A percentile compares a stretch with the other conserved stretches of the same genome.
These are phyloP conservation scores for Crambe crambe DNA, from an alignment of 37 sponge, comb jelly and placozoan genomes.

Conservation along the genomic window DNA sequence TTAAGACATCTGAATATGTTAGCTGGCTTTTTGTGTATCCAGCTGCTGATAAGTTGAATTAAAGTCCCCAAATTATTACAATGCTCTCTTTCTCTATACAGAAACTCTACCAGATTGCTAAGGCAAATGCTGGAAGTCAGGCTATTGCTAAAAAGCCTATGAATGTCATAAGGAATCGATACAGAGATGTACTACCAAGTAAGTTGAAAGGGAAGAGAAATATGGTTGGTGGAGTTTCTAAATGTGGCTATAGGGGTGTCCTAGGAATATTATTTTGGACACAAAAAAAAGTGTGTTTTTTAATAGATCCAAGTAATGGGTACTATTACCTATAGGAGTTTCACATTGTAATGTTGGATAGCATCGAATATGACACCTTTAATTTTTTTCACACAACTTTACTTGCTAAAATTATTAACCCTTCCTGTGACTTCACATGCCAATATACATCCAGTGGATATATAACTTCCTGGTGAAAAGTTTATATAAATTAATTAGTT, in stretches of 20 bases:
- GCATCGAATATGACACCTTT: too few relatives aligned
- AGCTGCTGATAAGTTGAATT: not conserved
- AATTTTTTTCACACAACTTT: too few relatives aligned
- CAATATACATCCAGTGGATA: too few relatives aligned
- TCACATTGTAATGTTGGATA: too few relatives aligned
- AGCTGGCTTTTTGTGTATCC: too few relatives aligned
- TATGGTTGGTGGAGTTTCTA: not conserved
- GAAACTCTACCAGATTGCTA: conserved; percentile 59
- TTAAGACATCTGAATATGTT: too few relatives aligned
- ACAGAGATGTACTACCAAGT: conserved; percentile 89
- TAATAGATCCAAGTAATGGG: not conserved
- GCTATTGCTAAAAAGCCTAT: conserved; percentile 65
- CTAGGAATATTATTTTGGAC: not conserved
- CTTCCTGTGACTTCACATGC: too few relatives aligned
- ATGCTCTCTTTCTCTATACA: conserved; percentile 15
- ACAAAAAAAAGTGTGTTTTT: not conserved
- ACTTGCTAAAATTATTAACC: too few relatives aligned
- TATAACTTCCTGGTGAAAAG: too few relatives aligned
- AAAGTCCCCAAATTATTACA: not conserved
- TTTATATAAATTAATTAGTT: too few relatives aligned
- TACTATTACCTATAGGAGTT: too few relatives aligned
- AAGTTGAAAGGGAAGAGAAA: conserved; percentile 18
- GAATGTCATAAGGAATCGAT: conserved; percentile 73
- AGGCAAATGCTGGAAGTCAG: conserved; percentile 63
- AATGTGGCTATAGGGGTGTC: not conserved